Base-by-base conservation (phyloP, 2,113 vertebrate genomes). In the Petromus typicus region DNA sequence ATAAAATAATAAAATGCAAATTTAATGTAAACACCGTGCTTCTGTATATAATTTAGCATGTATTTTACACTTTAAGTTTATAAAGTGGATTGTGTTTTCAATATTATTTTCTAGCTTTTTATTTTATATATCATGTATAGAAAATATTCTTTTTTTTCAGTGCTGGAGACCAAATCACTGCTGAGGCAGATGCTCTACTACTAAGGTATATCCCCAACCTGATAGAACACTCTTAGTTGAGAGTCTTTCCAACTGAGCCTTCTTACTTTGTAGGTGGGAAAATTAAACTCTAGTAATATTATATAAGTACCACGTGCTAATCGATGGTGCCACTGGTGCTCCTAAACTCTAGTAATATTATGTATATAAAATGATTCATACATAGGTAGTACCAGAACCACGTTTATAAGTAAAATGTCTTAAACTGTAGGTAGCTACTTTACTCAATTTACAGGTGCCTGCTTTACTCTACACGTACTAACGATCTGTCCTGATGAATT, bases 31-130 rank as follows among this genome's bases (percentile, higher is more conserved):
- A 69, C 43, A 82, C 17, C 13, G 22, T n/a, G 12, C 34, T 85
- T 22, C 57, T 76, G 1, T 45, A 40, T 92, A n/a, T 71, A 83
- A 85, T 59, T 86, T 61, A 84, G 51, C 8, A 54, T 73, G 3
- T 45, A 61, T 79, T 95, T 51, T 94, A 89, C 56, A 92, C 20
- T 92, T 90, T 71, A 92, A n/a, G 90, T 93, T 96, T 91, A 86
- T 32, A 88, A 76, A 94, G 37, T 87, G 27, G 18, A 63, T 90
- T n/a, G 86, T 59, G 81, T 27, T 45, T 30, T 95, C 90, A 61
- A 43, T 37, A 37, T 4, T 59, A 78, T 40, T 90, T 92, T 79
- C 59, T 89, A 91, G 79, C 4, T 88, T 87, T 91, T 89, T 79
- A 8, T 78, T 76, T 90, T 81, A 90, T 14, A 86, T 81, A 32